Evolutionary conservation across 2,888 invertebrate genomes (phyloP).

Genomic region (Tetranychus piercei): DNA sequence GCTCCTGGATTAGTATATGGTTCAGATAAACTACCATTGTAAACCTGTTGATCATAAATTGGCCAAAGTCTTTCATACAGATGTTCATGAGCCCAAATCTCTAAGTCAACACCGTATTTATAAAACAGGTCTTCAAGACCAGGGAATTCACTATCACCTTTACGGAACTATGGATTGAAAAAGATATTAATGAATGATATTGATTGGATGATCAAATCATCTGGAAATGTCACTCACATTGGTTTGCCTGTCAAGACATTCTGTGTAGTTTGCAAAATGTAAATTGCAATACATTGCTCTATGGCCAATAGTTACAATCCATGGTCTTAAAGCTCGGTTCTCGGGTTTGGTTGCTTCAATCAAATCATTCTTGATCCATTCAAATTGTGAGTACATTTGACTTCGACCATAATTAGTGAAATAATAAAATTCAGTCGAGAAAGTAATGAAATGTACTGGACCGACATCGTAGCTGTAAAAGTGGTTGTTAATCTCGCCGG

Average conservation of each 20-base stretch:
- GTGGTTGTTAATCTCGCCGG: conserved; percentile 35
- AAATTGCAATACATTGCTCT: conserved; percentile 73
- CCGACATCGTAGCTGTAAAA: conserved; percentile 76
- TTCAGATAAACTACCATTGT: conserved; percentile 32
- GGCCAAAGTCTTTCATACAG: conserved; percentile 92
- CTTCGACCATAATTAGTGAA: conserved; percentile 69
- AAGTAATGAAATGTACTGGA: conserved; percentile 68
- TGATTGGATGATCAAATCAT: neutral
- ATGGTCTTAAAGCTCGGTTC: conserved; percentile 52
- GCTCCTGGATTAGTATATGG: conserved; percentile 50
- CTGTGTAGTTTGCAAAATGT: neutral
- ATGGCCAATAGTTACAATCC: conserved; percentile 67
- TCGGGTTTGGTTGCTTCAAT: conserved; percentile 50
- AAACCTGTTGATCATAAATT: conserved; percentile 50
- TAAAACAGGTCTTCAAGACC: conserved; percentile 66
- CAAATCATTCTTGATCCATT: conserved; percentile 70
- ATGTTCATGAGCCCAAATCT: conserved; percentile 94
- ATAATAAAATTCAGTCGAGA: conserved; percentile 88
- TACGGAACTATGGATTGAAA: conserved; percentile 20
- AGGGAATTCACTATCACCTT: conserved; percentile 23
- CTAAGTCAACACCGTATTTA: conserved; percentile 73
- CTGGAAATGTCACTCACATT: neutral
- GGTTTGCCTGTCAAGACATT: neutral
- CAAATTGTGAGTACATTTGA: conserved; percentile 55
- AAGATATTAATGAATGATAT: neutral